These are phyloP conservation scores for Griposia aprilina DNA, from an alignment of 2,888 invertebrate species.

Conservation along the genomic window DNA sequence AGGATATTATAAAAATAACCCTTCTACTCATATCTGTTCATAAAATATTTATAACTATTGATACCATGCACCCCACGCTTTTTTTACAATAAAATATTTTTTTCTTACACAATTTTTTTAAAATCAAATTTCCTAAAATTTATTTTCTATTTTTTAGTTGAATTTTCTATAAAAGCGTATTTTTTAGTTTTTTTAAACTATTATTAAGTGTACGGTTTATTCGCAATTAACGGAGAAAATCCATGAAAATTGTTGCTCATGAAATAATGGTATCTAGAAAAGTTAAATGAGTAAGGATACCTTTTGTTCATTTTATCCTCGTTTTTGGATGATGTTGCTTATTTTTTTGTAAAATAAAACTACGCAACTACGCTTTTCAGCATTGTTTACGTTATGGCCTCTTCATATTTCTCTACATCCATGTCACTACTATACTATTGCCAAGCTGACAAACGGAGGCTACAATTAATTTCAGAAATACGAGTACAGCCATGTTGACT, in stretches of 20 bases:
- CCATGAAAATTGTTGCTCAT: not conserved
- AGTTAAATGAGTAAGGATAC: too few relatives aligned
- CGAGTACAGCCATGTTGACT: constrained; percentile 79
- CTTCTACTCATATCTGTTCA: too few relatives aligned
- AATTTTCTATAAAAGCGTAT: too few relatives aligned
- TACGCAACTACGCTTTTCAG: not conserved
- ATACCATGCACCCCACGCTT: too few relatives aligned
- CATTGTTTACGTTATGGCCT: not conserved
- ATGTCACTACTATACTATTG: constrained; percentile 71
- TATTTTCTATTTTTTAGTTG: too few relatives aligned
- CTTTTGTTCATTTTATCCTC: not conserved
- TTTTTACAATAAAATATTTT: too few relatives aligned
- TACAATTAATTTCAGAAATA: constrained; percentile 84
- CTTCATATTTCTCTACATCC: constrained; percentile 54
- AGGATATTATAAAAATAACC: too few relatives aligned
- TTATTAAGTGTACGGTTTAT: not conserved
- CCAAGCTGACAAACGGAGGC: constrained; percentile 80
- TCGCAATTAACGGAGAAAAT: not conserved
- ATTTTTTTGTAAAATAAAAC: too few relatives aligned
- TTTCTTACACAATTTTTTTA: too few relatives aligned
- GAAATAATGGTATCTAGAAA: not conserved
- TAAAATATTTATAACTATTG: too few relatives aligned
- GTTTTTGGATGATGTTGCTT: not conserved
- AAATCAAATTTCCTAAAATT: too few relatives aligned
- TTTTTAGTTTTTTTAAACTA: too few relatives aligned